Conservation (phyloP, 2,113 vertebrate species). For the Canis aureus region DNA sequence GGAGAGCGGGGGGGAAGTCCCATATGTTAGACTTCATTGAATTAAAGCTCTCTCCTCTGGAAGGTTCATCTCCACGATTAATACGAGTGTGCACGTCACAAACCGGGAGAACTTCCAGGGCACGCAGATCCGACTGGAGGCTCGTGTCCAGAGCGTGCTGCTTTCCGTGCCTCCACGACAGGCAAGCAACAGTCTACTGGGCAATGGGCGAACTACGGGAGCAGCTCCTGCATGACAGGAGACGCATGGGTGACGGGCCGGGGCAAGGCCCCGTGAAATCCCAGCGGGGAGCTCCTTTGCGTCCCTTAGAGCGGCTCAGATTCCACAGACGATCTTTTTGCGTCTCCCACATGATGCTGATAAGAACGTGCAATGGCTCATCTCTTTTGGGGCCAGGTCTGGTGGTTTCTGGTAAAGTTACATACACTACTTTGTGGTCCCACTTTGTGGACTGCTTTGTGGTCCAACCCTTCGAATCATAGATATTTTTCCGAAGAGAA, state of each 20-base stretch:
- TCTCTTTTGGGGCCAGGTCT: neutral
- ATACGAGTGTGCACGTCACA: neutral
- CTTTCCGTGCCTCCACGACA: neutral
- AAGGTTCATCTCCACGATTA: neutral
- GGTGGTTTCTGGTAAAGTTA: neutral
- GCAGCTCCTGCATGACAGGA: neutral
- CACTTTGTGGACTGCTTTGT: neutral
- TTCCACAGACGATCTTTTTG: neutral
- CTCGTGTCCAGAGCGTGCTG: too few relatives aligned
- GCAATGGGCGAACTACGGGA: neutral
- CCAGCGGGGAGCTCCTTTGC: neutral
- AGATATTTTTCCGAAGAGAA: neutral
- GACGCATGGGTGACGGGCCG: neutral
- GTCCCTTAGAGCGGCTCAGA: neutral
- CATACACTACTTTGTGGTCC: neutral
- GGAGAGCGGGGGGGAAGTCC: neutral
- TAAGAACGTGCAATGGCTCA: neutral
- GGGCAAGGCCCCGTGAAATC: neutral
- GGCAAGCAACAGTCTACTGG: neutral
- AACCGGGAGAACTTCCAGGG: neutral
- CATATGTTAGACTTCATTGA: neutral
- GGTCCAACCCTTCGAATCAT: neutral
- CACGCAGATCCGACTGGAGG: too few relatives aligned
- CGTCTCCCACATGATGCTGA: too few relatives aligned
- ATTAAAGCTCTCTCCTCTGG: neutral